These are phyloP conservation scores for Protonibea diacanthus DNA, from an alignment of 2,797 vertebrate species.

Conservation along the genomic window DNA sequence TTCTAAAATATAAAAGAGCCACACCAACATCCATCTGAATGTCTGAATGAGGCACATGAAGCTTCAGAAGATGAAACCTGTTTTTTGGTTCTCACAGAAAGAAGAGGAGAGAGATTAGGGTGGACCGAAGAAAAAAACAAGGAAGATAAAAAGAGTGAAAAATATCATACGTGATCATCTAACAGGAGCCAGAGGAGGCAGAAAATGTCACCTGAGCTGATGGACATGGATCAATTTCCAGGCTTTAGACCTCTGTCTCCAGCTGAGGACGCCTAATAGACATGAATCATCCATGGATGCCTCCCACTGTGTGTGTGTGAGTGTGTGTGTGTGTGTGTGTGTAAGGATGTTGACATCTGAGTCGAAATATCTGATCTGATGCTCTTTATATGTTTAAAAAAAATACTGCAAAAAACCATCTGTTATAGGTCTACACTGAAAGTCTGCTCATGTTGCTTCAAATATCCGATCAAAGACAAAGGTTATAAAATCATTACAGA, in stretches of 20 bases:
- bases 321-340: slow-evolving; percentile 43
- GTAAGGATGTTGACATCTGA: slow-evolving; percentile 12
- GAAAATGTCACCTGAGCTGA: slow-evolving; percentile 67
- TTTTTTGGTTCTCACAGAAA: slow-evolving; percentile 52
- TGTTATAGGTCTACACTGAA: neutral
- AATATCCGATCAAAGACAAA: neutral
- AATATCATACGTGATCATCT: slow-evolving; percentile 60
- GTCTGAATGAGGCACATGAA: neutral
- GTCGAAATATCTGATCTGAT: neutral
- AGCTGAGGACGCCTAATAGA: slow-evolving; percentile 44
- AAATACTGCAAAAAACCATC: neutral
- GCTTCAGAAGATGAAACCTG: neutral
- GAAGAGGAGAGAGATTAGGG: slow-evolving; percentile 32
- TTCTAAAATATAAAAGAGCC: neutral
- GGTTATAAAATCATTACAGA: neutral
- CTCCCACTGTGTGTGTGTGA: slow-evolving; percentile 13
- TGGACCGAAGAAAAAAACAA: slow-evolving; percentile 28
- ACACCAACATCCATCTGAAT: neutral
- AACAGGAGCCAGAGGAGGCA: slow-evolving; percentile 60
- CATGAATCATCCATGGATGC: slow-evolving; percentile 60
- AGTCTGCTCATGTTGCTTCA: neutral
- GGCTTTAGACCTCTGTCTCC: slow-evolving; percentile 63
- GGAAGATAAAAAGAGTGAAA: slow-evolving; percentile 44
- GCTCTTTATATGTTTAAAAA: slow-evolving; percentile 9
- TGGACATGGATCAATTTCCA: slow-evolving; percentile 70